These are phyloP conservation scores for Bergia sp. DNA, from an alignment of 92 coral and sea anemone species.

Conservation along the genomic window DNA sequence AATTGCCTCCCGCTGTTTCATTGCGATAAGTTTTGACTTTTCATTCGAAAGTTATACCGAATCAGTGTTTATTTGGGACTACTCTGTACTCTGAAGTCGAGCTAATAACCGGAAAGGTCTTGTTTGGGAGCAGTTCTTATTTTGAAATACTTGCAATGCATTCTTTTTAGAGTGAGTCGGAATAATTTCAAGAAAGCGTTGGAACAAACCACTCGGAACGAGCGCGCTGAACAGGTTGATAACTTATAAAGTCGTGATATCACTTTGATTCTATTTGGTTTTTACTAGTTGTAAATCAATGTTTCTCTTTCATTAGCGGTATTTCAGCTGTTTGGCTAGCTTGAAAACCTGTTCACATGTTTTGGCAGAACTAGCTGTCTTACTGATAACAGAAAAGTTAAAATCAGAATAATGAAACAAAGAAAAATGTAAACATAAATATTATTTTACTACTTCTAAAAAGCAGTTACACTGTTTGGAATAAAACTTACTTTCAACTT, in stretches of 20 bases:
- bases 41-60: neutral
- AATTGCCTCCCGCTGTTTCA: conserved; percentile 25
- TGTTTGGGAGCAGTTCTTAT: neutral
- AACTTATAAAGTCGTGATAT: neutral
- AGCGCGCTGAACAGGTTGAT: neutral
- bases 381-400: neutral
- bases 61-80: neutral
- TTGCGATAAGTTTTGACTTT: neutral
- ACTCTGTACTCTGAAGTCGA: too few relatives aligned
- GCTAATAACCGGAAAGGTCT: neutral
- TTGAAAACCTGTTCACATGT: neutral
- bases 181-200: too few relatives aligned
- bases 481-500: too few relatives aligned
- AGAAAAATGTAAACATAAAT: neutral
- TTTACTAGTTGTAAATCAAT: neutral
- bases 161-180: neutral
- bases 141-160: neutral
- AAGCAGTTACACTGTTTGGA: neutral
- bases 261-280: neutral
- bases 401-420: neutral
- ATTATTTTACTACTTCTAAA: neutral
- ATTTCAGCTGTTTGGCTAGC: too few relatives aligned
- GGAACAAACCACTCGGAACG: too few relatives aligned
- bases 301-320: neutral
- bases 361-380: neutral